A percentile compares a stretch with the other conserved stretches of the same genome.
Conservation (phyloP, 2,888 invertebrate species). For the Drosophila nigricruria region DNA sequence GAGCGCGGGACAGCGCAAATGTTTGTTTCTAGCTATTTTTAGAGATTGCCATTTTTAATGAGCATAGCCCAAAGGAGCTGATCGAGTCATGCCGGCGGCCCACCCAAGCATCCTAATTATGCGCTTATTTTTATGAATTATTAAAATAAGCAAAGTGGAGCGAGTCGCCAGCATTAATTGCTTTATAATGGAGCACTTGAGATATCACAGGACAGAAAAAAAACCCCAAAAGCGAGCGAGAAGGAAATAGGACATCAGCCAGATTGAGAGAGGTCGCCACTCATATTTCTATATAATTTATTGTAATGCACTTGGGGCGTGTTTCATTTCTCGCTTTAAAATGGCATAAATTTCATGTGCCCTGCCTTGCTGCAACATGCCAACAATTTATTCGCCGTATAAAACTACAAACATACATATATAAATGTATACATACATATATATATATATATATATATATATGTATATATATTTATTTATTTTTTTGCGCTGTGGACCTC, state of each 20-base stretch:
- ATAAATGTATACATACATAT: conserved; percentile 26
- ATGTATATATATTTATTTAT: conserved; percentile 17
- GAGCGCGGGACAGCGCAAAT: conserved; percentile 51
- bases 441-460: conserved; percentile 23
- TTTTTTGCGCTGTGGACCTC: conserved; percentile 53
- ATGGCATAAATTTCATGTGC: conserved; percentile 76
- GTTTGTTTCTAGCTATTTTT: conserved; percentile 71
- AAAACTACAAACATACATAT: conserved; percentile 28
- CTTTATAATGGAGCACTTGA: conserved; percentile 70
- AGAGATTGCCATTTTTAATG: conserved; percentile 71
- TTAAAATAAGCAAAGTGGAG: conserved; percentile 72
- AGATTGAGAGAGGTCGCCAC: conserved; percentile 19
- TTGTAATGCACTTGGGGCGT: conserved; percentile 80
- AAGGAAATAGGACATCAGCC: conserved; percentile 6
- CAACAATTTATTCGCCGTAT: conserved; percentile 66
- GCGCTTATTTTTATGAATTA: conserved; percentile 77
- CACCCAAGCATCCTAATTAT: conserved; percentile 72
- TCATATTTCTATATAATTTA: conserved; percentile 80
- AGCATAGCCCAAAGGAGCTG: conserved; percentile 43
- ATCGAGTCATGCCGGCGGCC: conserved; percentile 38
- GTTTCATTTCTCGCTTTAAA: conserved; percentile 82
- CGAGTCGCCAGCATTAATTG: conserved; percentile 69
- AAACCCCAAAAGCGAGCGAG: not conserved
- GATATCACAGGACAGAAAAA: not conserved
- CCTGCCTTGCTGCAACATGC: conserved; percentile 43